Conservation (phyloP, 2,797 vertebrate genomes). For the Cephalopachus bancanus region DNA sequence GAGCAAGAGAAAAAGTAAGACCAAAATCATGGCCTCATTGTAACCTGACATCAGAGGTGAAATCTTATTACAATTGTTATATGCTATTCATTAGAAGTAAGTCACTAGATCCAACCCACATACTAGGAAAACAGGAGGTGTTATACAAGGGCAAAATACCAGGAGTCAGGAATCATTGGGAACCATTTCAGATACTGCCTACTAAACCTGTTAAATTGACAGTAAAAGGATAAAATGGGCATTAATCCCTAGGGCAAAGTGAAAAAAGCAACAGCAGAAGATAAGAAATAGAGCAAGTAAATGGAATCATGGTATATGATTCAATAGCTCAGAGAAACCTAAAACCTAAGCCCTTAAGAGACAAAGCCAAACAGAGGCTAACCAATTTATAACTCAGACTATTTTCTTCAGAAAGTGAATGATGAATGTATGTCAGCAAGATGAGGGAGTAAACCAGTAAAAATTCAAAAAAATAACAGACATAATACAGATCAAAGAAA, state of each 20-base stretch:
- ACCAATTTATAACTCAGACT: neutral
- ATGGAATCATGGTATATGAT: neutral
- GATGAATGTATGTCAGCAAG: neutral
- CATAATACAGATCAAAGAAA: neutral
- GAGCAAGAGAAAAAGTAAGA: neutral
- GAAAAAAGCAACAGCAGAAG: neutral
- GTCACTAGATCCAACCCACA: neutral
- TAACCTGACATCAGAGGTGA: neutral
- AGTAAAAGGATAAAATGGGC: neutral
- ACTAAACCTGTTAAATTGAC: neutral
- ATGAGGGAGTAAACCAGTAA: neutral
- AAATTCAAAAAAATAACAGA: neutral
- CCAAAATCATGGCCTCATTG: neutral
- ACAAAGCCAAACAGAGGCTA: neutral
- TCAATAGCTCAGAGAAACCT: neutral
- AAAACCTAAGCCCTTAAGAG: neutral
- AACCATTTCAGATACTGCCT: neutral
- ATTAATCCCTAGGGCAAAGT: neutral
- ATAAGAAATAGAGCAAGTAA: neutral
- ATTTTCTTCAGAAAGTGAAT: neutral
- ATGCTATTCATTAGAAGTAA: neutral
- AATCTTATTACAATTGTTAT: neutral
- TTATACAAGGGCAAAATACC: neutral
- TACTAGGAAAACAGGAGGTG: fast-evolving
- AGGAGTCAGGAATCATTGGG: neutral